Conservation (phyloP, 2,113 vertebrate species). For the Aegithalos caudatus region DNA sequence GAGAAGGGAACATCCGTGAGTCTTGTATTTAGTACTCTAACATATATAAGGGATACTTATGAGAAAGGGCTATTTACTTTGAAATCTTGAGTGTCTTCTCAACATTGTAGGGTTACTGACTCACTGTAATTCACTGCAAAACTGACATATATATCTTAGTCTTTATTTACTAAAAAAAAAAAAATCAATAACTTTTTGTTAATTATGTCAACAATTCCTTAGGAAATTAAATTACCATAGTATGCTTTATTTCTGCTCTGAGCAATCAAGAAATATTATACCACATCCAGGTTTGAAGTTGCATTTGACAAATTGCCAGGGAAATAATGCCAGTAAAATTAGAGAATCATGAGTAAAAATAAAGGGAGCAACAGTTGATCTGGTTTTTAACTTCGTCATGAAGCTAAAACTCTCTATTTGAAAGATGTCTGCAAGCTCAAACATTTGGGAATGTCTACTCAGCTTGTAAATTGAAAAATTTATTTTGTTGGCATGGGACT, state of each 20-base stretch:
- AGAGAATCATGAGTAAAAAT: background rate
- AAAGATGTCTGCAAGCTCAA: background rate
- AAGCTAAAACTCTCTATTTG: background rate
- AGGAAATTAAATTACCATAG: background rate
- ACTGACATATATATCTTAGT: background rate
- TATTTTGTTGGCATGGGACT: background rate
- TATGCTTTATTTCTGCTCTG: background rate
- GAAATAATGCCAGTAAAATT: background rate
- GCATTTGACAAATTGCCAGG: background rate
- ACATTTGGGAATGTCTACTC: background rate
- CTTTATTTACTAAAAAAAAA: background rate
- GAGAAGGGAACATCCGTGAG: background rate
- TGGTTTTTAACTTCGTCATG: background rate
- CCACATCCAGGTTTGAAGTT: background rate
- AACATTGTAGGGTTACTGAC: background rate
- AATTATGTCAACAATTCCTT: background rate
- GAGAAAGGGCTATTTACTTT: background rate
- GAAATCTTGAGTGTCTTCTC: background rate
- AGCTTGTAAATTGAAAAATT: background rate
- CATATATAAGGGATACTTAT: background rate
- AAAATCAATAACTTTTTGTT: too few relatives aligned
- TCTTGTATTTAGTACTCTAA: background rate
- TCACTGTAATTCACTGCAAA: background rate
- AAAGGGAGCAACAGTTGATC: background rate
- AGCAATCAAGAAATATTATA: background rate